Evolutionary conservation across 2,888 invertebrate species (phyloP), one percentile per base, ranked within the genome.

Genomic region (Plagodis pulveraria): DNA sequence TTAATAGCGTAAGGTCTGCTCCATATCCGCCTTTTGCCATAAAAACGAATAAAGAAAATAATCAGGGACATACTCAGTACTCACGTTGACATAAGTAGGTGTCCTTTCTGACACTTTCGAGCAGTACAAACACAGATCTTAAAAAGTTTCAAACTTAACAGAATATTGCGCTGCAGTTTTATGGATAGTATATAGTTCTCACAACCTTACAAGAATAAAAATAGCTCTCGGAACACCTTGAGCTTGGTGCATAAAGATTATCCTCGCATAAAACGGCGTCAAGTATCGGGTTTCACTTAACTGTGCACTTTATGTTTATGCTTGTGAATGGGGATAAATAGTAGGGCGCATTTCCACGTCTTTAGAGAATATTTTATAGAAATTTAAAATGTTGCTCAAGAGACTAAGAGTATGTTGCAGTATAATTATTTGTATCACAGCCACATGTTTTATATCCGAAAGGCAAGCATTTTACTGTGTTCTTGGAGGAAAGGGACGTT

Each of bases 161-260:
- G 22, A 22, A 22, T 22, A 22, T 22, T 22, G 22, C 22, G 22
- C 22, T 22, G 22, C 4, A 22, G 22, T 51, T 43, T 41, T 40
- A 11, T 32, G 51, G 51, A 44, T 38, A 51, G 12, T 56, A 12
- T 51, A n/a, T 36, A 11, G 2, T 56, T 45, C n/a, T 10, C n/a
- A 44, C 50, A 58, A 42, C 58, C 45, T 33, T 52, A 50, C 44
- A 9, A 46, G 70, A 73, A 70, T 74, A 62, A 81, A 79, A 81
- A 80, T 78, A 78, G 76, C 65, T 69, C 74, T 65, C 69, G 74
- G 66, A 69, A 56, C 66, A 71, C 73, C 71, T 80, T 77, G 75
- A 68, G 77, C 72, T 59, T 45, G 65, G 74, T 74, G 66, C 76
- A 80, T 74, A 77, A 71, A 69, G 65, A 60, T 62, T 64, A 48